Conservation (phyloP, 1,140 invertebrate species). For the Diabrotica undecimpunctata region DNA sequence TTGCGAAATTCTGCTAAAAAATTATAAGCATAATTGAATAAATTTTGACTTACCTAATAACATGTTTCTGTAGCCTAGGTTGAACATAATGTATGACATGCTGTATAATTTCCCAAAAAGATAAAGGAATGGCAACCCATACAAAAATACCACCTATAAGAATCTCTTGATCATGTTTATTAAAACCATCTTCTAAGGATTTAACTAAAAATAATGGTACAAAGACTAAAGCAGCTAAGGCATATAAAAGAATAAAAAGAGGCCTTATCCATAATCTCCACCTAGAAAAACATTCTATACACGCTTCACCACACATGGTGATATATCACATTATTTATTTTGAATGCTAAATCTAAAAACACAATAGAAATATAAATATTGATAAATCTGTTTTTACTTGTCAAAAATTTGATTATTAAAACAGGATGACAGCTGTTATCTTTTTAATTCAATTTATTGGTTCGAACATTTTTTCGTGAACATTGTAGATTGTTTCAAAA, state of each 20-base stretch:
- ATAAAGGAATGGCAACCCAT: slow-evolving; percentile 83
- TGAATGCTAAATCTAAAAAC: not conserved
- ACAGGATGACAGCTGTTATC: too few relatives aligned
- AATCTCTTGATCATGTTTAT: slow-evolving; percentile 70
- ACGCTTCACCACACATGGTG: slow-evolving; percentile 28
- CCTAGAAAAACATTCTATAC: slow-evolving; percentile 42
- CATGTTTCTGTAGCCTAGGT: slow-evolving; percentile 89
- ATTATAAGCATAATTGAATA: not conserved
- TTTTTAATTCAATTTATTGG: too few relatives aligned
- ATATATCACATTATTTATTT: slow-evolving; percentile 17
- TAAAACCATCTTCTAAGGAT: slow-evolving; percentile 68
- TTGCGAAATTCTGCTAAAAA: not conserved
- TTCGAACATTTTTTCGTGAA: too few relatives aligned
- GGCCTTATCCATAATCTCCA: slow-evolving; percentile 90
- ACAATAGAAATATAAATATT: not conserved
- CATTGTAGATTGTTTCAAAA: too few relatives aligned
- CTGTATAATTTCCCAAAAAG: slow-evolving; percentile 90
- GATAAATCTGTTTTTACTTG: not conserved
- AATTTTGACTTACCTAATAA: slow-evolving; percentile 70
- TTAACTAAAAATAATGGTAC: slow-evolving; percentile 77
- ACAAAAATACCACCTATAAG: slow-evolving; percentile 89
- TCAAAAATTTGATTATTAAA: too few relatives aligned
- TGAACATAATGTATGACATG: slow-evolving; percentile 93
- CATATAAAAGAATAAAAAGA: slow-evolving; percentile 74
- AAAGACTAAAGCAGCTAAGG: slow-evolving; percentile 74